Percentiles rank a stretch among this genome's conserved stretches.
These are phyloP conservation scores for Drosophila kambysellisi DNA, from an alignment of 2,888 invertebrate species.

Conservation along the genomic window DNA sequence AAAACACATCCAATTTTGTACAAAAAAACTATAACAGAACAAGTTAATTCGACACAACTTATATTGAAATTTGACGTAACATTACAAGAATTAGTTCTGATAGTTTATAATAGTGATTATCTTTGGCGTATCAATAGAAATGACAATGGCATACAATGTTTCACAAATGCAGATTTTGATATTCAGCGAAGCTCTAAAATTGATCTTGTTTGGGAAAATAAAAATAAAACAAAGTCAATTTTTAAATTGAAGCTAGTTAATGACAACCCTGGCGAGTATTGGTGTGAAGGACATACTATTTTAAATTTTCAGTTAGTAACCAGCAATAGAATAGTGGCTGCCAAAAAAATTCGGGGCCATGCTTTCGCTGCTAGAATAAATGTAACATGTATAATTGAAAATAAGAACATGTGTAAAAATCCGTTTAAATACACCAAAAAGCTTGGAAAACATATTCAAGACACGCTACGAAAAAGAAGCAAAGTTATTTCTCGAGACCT, in stretches of 20 bases:
- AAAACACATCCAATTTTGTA: slow-evolving; percentile 49
- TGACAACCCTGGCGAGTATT: slow-evolving; percentile 87
- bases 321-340: slow-evolving; percentile 86
- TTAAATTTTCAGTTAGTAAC: slow-evolving; percentile 85
- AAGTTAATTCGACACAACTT: slow-evolving; percentile 58
- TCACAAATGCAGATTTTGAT: slow-evolving; percentile 87
- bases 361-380: slow-evolving; percentile 80
- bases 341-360: slow-evolving; percentile 78
- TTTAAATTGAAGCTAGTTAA: slow-evolving; percentile 86
- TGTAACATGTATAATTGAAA: slow-evolving; percentile 59
- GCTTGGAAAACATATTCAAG: slow-evolving; percentile 44
- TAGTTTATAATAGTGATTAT: slow-evolving; percentile 87
- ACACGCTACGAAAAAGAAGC: slow-evolving; percentile 27
- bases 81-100: slow-evolving; percentile 83
- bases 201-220: slow-evolving; percentile 81
- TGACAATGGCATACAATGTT: slow-evolving; percentile 86
- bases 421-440: slow-evolving; percentile 49
- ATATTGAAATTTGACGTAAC: slow-evolving; percentile 59
- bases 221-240: slow-evolving; percentile 78
- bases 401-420: slow-evolving; percentile 28
- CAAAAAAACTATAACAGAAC: slow-evolving; percentile 37
- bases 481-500: slow-evolving; percentile 40
- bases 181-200: slow-evolving; percentile 86
- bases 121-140: slow-evolving; percentile 85
- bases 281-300: slow-evolving; percentile 88